A percentile compares a stretch with the other conserved stretches of the same genome.
phyloP scores from a whole-genome alignment of 53 echinoderm and acorn worm genomes.

The Apostichopus leukothele region DNA sequence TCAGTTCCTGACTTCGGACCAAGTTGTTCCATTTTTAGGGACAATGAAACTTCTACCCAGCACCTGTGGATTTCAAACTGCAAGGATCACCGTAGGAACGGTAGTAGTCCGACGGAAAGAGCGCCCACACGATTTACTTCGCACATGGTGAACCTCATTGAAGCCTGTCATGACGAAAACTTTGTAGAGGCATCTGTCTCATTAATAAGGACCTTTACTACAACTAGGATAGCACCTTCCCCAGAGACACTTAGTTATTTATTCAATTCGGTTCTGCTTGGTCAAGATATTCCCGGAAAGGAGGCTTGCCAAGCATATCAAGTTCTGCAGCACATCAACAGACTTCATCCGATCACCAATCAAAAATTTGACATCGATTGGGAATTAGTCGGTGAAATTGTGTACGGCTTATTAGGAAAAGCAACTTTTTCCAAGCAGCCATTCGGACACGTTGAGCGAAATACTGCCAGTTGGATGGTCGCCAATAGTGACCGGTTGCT shows the following conservation, averaged over 20 bases:
- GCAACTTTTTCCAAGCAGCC: neutral
- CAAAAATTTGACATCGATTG: constrained; percentile 12
- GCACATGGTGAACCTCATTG: constrained; percentile 6
- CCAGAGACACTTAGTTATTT: neutral
- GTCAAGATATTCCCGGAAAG: no score
- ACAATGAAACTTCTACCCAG: neutral
- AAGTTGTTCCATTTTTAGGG: neutral
- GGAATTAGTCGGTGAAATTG: neutral
- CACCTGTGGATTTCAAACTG: neutral
- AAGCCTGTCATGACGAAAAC: constrained; percentile 30
- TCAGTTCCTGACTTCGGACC: neutral
- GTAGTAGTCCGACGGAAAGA: neutral
- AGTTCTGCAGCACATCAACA: constrained; percentile 5
- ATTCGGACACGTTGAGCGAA: no score
- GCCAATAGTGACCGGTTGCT: neutral
- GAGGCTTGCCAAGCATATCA: constrained; percentile 11
- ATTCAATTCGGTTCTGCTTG: constrained; percentile 12
- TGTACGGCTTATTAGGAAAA: neutral
- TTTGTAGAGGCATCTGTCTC: neutral
- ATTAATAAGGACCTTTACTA: neutral
- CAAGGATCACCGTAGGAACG: neutral
- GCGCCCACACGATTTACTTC: neutral
- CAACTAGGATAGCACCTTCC: neutral
- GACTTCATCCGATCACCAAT: neutral
- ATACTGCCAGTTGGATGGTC: no score